Evolutionary conservation across 2,888 invertebrate species (phyloP).

Genomic region (Argyra leucocephala): DNA sequence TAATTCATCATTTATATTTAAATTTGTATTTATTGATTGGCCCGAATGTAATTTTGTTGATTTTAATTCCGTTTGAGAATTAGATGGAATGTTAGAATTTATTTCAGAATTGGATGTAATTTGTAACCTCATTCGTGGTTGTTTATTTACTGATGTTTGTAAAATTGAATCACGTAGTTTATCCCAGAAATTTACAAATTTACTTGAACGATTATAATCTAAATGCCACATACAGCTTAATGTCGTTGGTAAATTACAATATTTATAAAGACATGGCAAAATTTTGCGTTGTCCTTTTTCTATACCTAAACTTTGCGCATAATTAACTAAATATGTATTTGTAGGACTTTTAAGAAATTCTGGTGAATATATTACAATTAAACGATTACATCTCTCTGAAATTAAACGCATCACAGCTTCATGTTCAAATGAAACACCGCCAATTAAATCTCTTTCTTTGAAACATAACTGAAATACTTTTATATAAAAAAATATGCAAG

Average conservation of each 20-base stretch:
- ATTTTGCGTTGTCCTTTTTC: constrained; percentile 55
- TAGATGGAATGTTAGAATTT: neutral
- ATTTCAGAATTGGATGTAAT: neutral
- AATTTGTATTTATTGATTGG: neutral
- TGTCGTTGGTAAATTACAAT: constrained; percentile 55
- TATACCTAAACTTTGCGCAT: constrained; percentile 68
- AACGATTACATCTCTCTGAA: constrained; percentile 63
- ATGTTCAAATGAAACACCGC: constrained; percentile 60
- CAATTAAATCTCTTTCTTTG: constrained; percentile 62
- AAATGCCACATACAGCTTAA: constrained; percentile 57
- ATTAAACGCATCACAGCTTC: constrained; percentile 64
- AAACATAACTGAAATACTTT: constrained; percentile 54
- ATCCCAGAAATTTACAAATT: constrained; percentile 61
- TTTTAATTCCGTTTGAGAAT: neutral
- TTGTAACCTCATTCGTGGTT: neutral
- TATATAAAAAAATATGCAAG: neutral
- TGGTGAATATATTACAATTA: constrained; percentile 70
- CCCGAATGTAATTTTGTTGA: neutral
- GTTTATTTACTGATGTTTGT: constrained; percentile 30
- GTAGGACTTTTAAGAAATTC: constrained; percentile 64
- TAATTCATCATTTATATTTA: neutral
- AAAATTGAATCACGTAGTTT: constrained; percentile 50
- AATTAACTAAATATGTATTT: constrained; percentile 68
- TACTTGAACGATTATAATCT: constrained; percentile 48
- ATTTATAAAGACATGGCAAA: constrained; percentile 60